phyloP scores from a whole-genome alignment of 2,888 invertebrate genomes.

The Sphaerophoria rueppellii region DNA sequence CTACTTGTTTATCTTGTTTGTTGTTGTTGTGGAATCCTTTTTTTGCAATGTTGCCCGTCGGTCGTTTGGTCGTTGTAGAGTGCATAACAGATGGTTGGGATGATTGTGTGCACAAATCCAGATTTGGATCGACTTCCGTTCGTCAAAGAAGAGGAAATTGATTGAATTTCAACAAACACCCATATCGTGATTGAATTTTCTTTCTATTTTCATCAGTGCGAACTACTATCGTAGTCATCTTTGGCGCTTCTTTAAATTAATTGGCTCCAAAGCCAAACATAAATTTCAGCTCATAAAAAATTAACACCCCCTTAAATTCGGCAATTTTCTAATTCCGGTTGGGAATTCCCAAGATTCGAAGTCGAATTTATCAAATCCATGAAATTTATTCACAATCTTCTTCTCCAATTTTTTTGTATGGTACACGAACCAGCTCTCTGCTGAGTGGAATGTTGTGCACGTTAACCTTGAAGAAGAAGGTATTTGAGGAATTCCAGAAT shows the following conservation, averaged over 20 bases:
- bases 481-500: conserved; percentile 14
- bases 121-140: conserved; percentile 51
- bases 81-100: conserved; percentile 30
- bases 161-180: conserved; percentile 26
- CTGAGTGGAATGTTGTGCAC: background rate
- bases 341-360: background rate
- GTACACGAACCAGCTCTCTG: background rate
- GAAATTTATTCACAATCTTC: background rate
- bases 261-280: too few species aligned
- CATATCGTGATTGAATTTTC: background rate
- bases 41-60: background rate
- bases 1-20: conserved; percentile 6
- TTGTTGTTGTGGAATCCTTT: conserved; percentile 20
- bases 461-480: conserved; percentile 11
- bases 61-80: too few species aligned
- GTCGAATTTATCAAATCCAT: background rate
- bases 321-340: conserved; percentile 16
- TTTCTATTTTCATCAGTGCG: background rate
- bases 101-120: conserved; percentile 17
- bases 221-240: too few species aligned
- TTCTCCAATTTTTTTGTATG: background rate
- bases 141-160: conserved; percentile 29
- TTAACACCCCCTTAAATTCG: background rate
- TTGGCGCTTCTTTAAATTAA: too few species aligned
- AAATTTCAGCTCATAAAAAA: background rate